These are phyloP conservation scores for Holotrichia oblita DNA, from an alignment of 1,140 invertebrate genomes.

Conservation along the genomic window DNA sequence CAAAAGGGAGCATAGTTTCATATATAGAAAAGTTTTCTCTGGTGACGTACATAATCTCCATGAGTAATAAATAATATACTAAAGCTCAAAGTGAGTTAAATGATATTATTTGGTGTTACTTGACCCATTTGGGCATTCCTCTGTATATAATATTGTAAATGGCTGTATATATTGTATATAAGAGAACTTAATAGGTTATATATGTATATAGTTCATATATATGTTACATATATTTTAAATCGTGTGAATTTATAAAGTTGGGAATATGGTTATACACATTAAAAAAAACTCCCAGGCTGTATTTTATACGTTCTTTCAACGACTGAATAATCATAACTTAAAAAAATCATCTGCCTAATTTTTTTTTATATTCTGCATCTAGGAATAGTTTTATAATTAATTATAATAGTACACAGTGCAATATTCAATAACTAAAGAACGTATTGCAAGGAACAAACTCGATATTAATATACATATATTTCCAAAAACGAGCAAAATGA, in stretches of 20 bases:
- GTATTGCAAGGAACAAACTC: neutral
- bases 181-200: constrained; percentile 53
- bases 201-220: constrained; percentile 59
- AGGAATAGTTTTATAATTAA: neutral
- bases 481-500: neutral
- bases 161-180: constrained; percentile 60
- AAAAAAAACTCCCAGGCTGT: constrained; percentile 42
- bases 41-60: constrained; percentile 35
- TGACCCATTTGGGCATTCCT: constrained; percentile 58
- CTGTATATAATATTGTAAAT: constrained; percentile 56
- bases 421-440: constrained; percentile 1
- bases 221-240: constrained; percentile 60
- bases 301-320: neutral
- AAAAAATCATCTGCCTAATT: constrained; percentile 2
- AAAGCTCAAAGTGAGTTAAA: constrained; percentile 43
- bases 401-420: neutral
- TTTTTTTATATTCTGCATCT: neutral
- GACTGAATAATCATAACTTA: constrained; percentile 23
- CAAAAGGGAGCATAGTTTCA: constrained; percentile 29
- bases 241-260: constrained; percentile 59
- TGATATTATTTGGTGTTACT: constrained; percentile 56
- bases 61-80: constrained; percentile 25
- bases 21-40: constrained; percentile 33
- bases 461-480: neutral
- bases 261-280: constrained; percentile 57